phyloP scores from a whole-genome alignment of 2,888 invertebrate genomes.

The Microplitis manilae region DNA sequence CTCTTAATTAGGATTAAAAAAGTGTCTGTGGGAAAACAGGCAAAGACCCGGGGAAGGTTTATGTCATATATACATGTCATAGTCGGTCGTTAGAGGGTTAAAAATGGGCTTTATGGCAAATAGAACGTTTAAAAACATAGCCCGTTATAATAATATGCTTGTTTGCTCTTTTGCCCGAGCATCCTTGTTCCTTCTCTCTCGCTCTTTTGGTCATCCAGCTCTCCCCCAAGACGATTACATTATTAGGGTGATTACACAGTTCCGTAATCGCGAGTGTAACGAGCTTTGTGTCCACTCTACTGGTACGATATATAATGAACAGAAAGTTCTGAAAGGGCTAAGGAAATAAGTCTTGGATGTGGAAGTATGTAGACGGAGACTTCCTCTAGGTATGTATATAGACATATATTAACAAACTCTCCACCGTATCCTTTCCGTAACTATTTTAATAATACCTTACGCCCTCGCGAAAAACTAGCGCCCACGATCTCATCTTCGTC shows the following conservation, averaged over 20 bases:
- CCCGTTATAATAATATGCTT: conserved; percentile 32
- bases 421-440: too few species aligned
- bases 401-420: too few species aligned
- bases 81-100: conserved; percentile 31
- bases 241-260: conserved; percentile 55
- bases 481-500: conserved; percentile 43
- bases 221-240: conserved; percentile 47
- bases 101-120: conserved; percentile 35
- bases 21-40: background rate
- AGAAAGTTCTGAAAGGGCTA: background rate
- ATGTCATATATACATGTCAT: conserved; percentile 22
- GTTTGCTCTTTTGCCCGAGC: background rate
- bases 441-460: background rate
- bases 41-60: background rate
- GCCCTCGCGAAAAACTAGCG: conserved; percentile 37
- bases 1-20: background rate
- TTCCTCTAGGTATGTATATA: too few species aligned
- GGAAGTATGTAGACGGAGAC: too few species aligned
- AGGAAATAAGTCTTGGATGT: background rate
- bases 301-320: background rate
- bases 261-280: conserved; percentile 37
- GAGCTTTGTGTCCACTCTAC: background rate
- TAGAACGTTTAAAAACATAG: conserved; percentile 21
- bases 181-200: too few species aligned
- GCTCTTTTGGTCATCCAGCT: background rate